Conservation (phyloP, 2,113 vertebrate genomes). For the Antidorcas marsupialis region DNA sequence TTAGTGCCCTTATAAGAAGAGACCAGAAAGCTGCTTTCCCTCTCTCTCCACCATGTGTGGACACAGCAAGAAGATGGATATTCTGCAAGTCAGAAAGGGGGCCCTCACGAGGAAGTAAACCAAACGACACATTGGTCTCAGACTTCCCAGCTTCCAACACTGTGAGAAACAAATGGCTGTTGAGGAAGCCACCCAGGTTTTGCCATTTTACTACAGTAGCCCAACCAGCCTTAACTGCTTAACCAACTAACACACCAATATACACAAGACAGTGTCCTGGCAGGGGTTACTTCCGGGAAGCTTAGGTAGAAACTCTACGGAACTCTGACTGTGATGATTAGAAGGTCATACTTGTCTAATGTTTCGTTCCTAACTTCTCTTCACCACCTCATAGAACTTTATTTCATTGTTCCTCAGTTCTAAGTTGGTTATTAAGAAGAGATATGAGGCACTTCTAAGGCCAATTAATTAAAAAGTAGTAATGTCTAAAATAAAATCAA, state of each 20-base stretch:
- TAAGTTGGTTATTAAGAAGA: background rate
- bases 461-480: background rate
- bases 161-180: background rate
- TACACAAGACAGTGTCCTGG: background rate
- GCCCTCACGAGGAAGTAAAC: background rate
- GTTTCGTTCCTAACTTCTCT: background rate
- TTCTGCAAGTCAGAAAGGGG: too few species aligned
- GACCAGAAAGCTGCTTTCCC: background rate
- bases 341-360: background rate
- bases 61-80: background rate
- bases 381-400: background rate
- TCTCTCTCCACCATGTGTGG: background rate
- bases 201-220: background rate
- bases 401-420: background rate
- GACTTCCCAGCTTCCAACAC: background rate
- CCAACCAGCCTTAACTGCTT: background rate
- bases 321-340: background rate
- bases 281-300: background rate
- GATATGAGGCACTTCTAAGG: background rate
- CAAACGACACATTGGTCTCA: background rate
- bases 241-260: background rate
- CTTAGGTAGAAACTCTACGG: background rate
- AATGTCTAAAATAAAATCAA: slow-evolving; percentile 22
- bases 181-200: background rate
- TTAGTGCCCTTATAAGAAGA: background rate